A percentile compares a stretch with the other conserved stretches of the same genome.
phyloP scores from a whole-genome alignment of 2,797 vertebrate genomes.

The Anabacerthia variegaticeps region DNA sequence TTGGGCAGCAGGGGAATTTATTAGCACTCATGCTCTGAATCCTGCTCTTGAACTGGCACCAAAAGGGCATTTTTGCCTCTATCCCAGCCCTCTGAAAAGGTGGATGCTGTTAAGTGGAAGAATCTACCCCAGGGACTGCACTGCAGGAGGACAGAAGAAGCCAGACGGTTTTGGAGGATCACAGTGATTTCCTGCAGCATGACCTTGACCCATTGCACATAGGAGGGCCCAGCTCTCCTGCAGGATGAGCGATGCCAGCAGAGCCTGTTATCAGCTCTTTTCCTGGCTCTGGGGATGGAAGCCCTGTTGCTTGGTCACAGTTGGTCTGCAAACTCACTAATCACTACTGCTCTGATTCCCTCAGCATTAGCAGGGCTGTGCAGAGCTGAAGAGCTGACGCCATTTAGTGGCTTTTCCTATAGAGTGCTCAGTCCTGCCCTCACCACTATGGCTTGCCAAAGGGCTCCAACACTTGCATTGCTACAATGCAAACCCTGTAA shows the following conservation, averaged over 20 bases:
- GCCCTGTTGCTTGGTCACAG: neutral
- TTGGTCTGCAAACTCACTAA: neutral
- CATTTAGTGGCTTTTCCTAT: constrained; percentile 50
- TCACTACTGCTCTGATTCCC: neutral
- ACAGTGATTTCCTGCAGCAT: neutral
- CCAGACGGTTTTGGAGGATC: neutral
- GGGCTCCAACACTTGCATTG: constrained; percentile 43
- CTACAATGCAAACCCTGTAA: constrained; percentile 35
- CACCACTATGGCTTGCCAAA: neutral
- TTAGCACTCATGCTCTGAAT: neutral
- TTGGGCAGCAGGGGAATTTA: neutral
- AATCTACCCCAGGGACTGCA: neutral
- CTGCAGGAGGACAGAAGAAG: neutral
- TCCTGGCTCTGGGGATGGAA: accelerated
- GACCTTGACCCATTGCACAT: accelerated
- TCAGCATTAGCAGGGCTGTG: neutral
- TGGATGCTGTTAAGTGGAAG: neutral
- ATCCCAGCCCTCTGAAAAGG: neutral
- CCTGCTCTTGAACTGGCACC: neutral
- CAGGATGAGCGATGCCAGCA: neutral
- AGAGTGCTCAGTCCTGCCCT: neutral
- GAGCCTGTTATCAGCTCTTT: neutral
- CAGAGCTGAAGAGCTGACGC: neutral
- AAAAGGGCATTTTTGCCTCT: neutral
- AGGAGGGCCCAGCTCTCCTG: accelerated